Evolutionary conservation across 2,888 invertebrate species (phyloP), one percentile per base, ranked within the genome.

Genomic region (Timema cristinae): DNA sequence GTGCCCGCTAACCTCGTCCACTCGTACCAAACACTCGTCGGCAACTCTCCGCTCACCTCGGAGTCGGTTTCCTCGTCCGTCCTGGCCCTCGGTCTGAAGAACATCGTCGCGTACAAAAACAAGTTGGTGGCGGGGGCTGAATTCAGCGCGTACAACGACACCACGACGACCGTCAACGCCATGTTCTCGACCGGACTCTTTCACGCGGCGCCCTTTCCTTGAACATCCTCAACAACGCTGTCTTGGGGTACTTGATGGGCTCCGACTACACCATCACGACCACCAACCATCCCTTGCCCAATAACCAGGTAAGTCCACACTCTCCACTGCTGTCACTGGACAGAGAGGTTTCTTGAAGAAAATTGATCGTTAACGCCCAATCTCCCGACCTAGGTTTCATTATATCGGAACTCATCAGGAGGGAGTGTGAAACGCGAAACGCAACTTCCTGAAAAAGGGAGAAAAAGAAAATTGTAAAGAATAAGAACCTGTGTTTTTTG

Each of bases 161-260:
- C 63, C 59, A 49, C 8, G 8, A 16, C 54, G 74, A 47, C 54
- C 67, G 71, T 80, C 0, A 86, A 83, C 73, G 77, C 84, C 2
- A 78, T 84, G 74, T 86, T 83, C 77, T 85, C 86, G 0, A 79
- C 80, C 68, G 82, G 82, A 73, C 84, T 86, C 5, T 76, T 83
- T 11, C 87, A 87, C 74, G 85, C 85, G 67, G 82, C 84, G 1
- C 85, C 86, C 1, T 85, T 70, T 81, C 86, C 0, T 73, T 86
- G 7, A 87, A 87, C 78, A 75, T 86, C 52, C 75, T 86, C 5
- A 83, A 84, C 75, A 85, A 85, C 74, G 78, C 83, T 4, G 76
- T 86, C 66, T 78, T 85, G 8, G 83, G 84, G 77, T 75, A 77
- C 50, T 74, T 79, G 54, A 80, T 79, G 9, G 66, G 69, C 13